phyloP scores from a whole-genome alignment of 2,113 vertebrate species.

The Neodontobutis hainanensis region DNA sequence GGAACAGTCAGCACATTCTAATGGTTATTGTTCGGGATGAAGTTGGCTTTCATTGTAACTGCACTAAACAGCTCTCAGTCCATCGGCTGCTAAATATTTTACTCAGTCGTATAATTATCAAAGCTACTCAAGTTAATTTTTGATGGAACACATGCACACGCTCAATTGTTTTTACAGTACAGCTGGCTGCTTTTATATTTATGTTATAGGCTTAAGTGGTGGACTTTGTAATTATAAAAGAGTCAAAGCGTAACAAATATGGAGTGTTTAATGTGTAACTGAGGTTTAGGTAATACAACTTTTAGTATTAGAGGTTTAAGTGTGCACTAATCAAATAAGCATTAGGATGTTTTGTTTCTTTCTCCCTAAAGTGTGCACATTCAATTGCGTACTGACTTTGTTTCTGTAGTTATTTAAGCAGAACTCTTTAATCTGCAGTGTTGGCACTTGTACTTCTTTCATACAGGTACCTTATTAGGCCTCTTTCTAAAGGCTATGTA shows the following conservation, averaged over 20 bases:
- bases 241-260: conserved; percentile 63
- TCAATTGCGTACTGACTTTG: neutral
- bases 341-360: conserved; percentile 42
- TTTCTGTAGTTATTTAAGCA: neutral
- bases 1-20: conserved; percentile 57
- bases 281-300: conserved; percentile 55
- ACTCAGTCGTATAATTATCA: conserved; percentile 66
- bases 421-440: neutral
- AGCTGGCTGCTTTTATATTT: conserved; percentile 58
- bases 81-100: conserved; percentile 62
- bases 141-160: conserved; percentile 56
- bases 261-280: conserved; percentile 71
- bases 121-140: conserved; percentile 65
- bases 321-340: conserved; percentile 44
- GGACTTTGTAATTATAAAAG: conserved; percentile 70
- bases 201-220: conserved; percentile 77
- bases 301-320: conserved; percentile 56
- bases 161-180: conserved; percentile 68
- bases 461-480: no score
- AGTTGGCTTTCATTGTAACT: conserved; percentile 30
- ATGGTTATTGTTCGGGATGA: conserved; percentile 57
- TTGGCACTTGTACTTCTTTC: neutral
- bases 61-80: conserved; percentile 50
- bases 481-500: no score
- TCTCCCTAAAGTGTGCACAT: neutral